Evolutionary conservation across 2,888 invertebrate genomes (phyloP), one percentile per base, ranked within the genome.

Genomic region (Papilio protenor): DNA sequence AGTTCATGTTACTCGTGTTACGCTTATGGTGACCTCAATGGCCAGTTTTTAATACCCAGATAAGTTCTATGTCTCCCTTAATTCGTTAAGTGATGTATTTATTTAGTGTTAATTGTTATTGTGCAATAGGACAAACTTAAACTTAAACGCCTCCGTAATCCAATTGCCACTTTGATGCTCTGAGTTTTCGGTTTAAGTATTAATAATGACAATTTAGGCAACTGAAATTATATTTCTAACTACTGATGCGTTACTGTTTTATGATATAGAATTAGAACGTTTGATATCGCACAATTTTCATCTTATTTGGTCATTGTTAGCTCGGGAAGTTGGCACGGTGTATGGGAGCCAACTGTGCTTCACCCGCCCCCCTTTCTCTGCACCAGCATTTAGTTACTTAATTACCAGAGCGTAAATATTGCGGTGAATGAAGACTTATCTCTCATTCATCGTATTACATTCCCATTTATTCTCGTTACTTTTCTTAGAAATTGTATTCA

Each of bases 331-430:
- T 49, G 33, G 23, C 14, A 45, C 55, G 57, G 23, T 69, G 66
- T 69, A 73, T 73, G 77, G 77, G 73, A 77, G 52, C 66, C 27
- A 66, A 73, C 73, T 27, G 77, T 69, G 18, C 61, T 73, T 47
- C 27, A 18, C 14, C 49, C 55, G 77, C 64, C 66, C 73, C 52
- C 77, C 77, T 77, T 77, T 77, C 77, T 73, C 77, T 77, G 33
- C 47, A 57, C 33, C 49, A 59, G 47, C 70, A n/a, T 74, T 77
- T 77, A 27, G 74, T 77, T 77, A 70, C 77, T 77, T 77, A 74
- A 74, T 77, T 74, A 77, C 74, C 74, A 74, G 77, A 77, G 77
- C 77, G 77, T 77, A 74, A 77, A 74, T 40, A 69, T 72, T 70
- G 59, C 74, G 59, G 69, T 74, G 74, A 77, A 77, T 77, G 47